Conservation (phyloP, 2,797 vertebrate species). For the Macropus fuliginosus region DNA sequence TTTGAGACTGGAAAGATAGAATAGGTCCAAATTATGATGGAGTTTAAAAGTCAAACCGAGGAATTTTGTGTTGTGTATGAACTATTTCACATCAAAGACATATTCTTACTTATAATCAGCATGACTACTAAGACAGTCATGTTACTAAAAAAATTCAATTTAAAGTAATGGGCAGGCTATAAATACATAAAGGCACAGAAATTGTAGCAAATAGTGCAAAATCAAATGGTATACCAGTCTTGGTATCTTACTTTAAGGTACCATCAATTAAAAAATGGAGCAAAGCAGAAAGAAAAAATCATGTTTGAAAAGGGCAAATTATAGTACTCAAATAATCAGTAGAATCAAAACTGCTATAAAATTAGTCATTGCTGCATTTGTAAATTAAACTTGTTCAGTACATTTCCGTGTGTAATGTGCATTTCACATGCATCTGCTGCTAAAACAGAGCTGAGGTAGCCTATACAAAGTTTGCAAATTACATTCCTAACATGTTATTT, state of each 20-base stretch:
- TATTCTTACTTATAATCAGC: not conserved
- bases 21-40: not conserved
- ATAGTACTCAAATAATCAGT: not conserved
- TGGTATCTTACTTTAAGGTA: not conserved
- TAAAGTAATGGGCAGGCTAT: not conserved
- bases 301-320: not conserved
- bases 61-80: not conserved
- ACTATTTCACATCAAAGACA: not conserved
- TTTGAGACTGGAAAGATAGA: not conserved
- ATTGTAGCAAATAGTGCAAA: not conserved
- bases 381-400: not conserved
- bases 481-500: not conserved
- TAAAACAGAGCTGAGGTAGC: not conserved
- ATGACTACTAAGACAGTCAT: not conserved
- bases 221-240: not conserved
- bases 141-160: not conserved
- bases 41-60: not conserved
- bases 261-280: not conserved
- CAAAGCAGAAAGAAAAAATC: not conserved
- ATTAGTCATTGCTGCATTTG: not conserved
- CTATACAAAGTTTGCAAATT: not conserved
- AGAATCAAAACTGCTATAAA: not conserved
- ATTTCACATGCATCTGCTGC: not conserved
- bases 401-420: not conserved
- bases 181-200: not conserved